These are phyloP conservation scores for Tolypeutes matacus DNA, from an alignment of 2,797 vertebrate genomes.

Conservation along the genomic window DNA sequence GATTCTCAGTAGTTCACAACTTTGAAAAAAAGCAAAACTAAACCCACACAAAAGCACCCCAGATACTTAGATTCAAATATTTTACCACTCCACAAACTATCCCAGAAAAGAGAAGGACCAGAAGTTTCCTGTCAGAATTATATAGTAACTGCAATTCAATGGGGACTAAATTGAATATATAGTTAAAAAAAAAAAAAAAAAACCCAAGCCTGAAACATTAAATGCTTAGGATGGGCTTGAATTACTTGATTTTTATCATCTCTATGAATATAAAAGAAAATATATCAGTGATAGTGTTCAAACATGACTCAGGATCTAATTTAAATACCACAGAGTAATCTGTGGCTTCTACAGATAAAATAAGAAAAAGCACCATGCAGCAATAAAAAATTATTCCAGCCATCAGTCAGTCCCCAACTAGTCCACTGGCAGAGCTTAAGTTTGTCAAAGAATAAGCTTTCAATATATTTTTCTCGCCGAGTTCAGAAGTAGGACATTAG, in stretches of 20 bases:
- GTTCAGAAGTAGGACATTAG: constrained; percentile 65
- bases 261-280: constrained; percentile 71
- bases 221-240: constrained; percentile 18
- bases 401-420: not conserved
- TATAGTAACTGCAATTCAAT: not conserved
- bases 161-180: not conserved
- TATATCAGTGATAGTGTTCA: constrained; percentile 64
- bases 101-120: not conserved
- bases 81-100: constrained; percentile 2
- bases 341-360: constrained; percentile 61
- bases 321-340: constrained; percentile 70
- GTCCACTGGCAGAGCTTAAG: not conserved
- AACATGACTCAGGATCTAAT: constrained; percentile 69
- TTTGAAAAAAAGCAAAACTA: constrained; percentile 66
- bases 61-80: constrained; percentile 48
- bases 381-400: constrained; percentile 17
- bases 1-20: constrained; percentile 13
- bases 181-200: not conserved
- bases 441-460: constrained; percentile 51
- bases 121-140: not conserved
- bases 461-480: constrained; percentile 51
- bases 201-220: not conserved
- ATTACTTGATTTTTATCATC: constrained; percentile 65
- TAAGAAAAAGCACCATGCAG: constrained; percentile 29
- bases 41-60: constrained; percentile 34